Evolutionary conservation across 2,797 vertebrate species (phyloP), one percentile per base, ranked within the genome.

Genomic region (Phaenicophaeus curvirostris): DNA sequence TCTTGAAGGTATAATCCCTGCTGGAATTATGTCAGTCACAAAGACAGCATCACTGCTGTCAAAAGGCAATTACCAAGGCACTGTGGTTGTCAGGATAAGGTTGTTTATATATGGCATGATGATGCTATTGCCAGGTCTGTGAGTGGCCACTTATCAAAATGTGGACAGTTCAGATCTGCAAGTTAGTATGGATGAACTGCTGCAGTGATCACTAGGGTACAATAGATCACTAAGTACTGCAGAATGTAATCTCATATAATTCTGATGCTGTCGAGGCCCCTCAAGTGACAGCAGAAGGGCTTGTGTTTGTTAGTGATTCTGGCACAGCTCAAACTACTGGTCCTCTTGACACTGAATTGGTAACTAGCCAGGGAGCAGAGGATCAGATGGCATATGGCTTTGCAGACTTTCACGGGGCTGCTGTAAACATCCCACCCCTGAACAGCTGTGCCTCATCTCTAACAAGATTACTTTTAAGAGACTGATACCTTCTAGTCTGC

Each of bases 401-500:
- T 68, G 33, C 95, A 95, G 87, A 59, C 82, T 90, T 94, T 88
- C 68, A 81, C 76, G 4, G 4, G 62, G 79, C 82, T 94, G 79
- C 83, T 88, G 94, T 96, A 94, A 96, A 93, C 91, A 95, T 90
- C 66, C 46, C 28, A 78, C 58, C 83, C 73, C 79, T 75, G 73
- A 94, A 90, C 96, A 95, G 89, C 94, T 95, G 96, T 94, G 91
- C 77, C 83, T 94, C 15, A 1, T 91, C 94, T 94, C 89, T 94
- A 93, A 90, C 69, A 91, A 92, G 93, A 95, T 96, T 93, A 84
- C 83, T 94, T 96, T 94, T 94, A 95, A 94, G 90, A 95, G 83
- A 91, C 73, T 88, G 54, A 78, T 94, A 93, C 79, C 77, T 95
- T 93, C 95, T 93, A 89, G 85, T 78, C 83, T 88, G 66, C 46